phyloP scores from a whole-genome alignment of 1,140 invertebrate species.

The Telenomus remus region DNA sequence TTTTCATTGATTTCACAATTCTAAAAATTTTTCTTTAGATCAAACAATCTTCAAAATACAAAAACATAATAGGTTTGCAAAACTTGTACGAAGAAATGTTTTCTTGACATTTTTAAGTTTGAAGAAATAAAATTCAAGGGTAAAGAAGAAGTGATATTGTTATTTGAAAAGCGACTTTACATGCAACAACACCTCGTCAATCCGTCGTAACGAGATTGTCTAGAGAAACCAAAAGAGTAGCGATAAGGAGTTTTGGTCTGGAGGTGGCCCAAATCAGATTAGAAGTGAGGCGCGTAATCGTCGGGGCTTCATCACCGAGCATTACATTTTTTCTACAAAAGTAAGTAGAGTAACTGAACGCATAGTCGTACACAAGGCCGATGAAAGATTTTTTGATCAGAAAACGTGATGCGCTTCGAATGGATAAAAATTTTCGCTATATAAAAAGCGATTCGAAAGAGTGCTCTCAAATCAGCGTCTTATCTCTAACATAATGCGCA shows the following conservation, averaged over 20 bases:
- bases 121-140: too few relatives aligned
- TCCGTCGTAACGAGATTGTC: slow-evolving; percentile 69
- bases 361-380: slow-evolving; percentile 6
- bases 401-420: too few relatives aligned
- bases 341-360: slow-evolving; percentile 18
- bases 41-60: too few relatives aligned
- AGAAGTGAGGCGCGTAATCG: slow-evolving; percentile 65
- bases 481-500: slow-evolving; percentile 9
- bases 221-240: slow-evolving; percentile 73
- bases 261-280: slow-evolving; percentile 70
- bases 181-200: slow-evolving; percentile 56
- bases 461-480: background rate
- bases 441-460: too few relatives aligned
- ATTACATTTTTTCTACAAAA: slow-evolving; percentile 30
- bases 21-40: too few relatives aligned
- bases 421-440: too few relatives aligned
- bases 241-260: slow-evolving; percentile 70
- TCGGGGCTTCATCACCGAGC: slow-evolving; percentile 64
- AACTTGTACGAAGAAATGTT: too few relatives aligned
- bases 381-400: background rate
- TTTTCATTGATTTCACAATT: too few relatives aligned
- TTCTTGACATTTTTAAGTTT: too few relatives aligned
- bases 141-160: too few relatives aligned
- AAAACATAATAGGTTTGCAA: too few relatives aligned
- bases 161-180: too few relatives aligned